Evolutionary conservation across 1,140 invertebrate species (phyloP).

Genomic region (Heliconius hermathena): DNA sequence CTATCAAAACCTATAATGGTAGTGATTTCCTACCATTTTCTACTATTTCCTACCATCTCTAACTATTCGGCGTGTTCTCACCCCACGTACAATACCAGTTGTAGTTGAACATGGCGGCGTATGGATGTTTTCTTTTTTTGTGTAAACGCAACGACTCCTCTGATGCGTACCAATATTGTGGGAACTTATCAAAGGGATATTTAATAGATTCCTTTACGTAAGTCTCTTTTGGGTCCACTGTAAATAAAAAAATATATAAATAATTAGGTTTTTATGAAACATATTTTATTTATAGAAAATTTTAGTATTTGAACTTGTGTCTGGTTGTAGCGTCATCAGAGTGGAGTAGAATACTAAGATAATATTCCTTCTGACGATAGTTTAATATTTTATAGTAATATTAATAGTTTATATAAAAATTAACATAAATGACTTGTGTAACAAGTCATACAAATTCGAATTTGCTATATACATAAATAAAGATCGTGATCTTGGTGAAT

Average conservation of each 20-base stretch:
- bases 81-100: slow-evolving; percentile 68
- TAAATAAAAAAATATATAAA: slow-evolving; percentile 39
- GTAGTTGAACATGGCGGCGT: slow-evolving; percentile 67
- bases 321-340: too few relatives aligned
- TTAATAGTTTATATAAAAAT: too few relatives aligned
- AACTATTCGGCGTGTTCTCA: slow-evolving; percentile 62
- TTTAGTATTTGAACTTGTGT: too few relatives aligned
- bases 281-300: too few relatives aligned
- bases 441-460: too few relatives aligned
- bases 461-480: too few relatives aligned
- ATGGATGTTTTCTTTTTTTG: slow-evolving; percentile 73
- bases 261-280: too few relatives aligned
- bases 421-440: too few relatives aligned
- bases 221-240: slow-evolving; percentile 57
- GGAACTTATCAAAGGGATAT: slow-evolving; percentile 68
- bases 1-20: not conserved
- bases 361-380: too few relatives aligned
- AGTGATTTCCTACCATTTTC: slow-evolving; percentile 8
- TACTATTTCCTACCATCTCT: slow-evolving; percentile 33
- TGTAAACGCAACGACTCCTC: slow-evolving; percentile 69
- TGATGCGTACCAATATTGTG: slow-evolving; percentile 73
- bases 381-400: too few relatives aligned
- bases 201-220: slow-evolving; percentile 64
- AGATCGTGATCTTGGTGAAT: too few relatives aligned
- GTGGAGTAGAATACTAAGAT: too few relatives aligned